Base-by-base conservation (phyloP, 1,140 invertebrate species). In the Trichonephila inaurata region DNA sequence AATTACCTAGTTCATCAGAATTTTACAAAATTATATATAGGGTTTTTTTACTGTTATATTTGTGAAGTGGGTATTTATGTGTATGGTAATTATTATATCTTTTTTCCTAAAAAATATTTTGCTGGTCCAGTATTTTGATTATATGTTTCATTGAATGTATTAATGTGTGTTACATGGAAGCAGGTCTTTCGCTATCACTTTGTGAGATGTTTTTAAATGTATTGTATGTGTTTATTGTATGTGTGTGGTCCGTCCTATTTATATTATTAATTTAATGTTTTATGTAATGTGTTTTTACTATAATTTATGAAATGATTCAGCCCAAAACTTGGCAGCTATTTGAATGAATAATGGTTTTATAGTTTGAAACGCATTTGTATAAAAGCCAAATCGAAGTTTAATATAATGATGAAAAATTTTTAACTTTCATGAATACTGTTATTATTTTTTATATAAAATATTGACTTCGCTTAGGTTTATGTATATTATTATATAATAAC, bases 261-360 rank as follows among this genome's bases (percentile, higher is more conserved):
- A 85, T 58, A 85, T 58, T n/a, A 58, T 85, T 24, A 85, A 24
- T 69, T 69, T 12, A 66, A 24, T 77, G 72, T 77, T 33, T 40
- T 77, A 77, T 33, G 72, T 40, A 28, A 40, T 14, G n/a, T 72
- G 69, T 72, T 72, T 77, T 77, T 85, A 24, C 58, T 24, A 19
- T 85, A 24, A 60, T 58, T 85, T 60, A 85, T 85, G 44, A 85
- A 85, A 58, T 24, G n/a, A n/a, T 19, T 24, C 82, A 85, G 82
- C 82, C 82, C 82, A 28, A 60, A 85, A 24, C 82, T 6, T 60
- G 82, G 82, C 82, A 85, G 82, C 82, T 85, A 85, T 85, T 85
- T 12, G 12, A 85, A 21, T n/a, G n/a, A 58, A 16, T 24, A 83
- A 60, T 16, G 44, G 21, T 58, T 85, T 58, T 51, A 18, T n/a